Percentiles rank a stretch among this genome's conserved stretches.
Conservation (phyloP, 2,888 invertebrate genomes). For the Adineta ricciae region DNA sequence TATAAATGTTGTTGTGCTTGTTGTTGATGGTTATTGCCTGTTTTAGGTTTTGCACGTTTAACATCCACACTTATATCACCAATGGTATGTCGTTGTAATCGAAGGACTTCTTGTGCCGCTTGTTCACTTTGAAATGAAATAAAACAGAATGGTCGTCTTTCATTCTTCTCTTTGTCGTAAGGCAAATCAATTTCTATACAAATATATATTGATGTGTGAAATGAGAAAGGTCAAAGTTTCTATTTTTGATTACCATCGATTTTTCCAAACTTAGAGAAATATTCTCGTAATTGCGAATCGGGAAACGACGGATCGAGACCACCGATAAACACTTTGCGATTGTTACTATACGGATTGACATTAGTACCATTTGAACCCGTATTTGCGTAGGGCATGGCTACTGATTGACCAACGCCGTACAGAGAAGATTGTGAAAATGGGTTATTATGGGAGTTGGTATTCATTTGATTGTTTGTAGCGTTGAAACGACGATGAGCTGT, state of each 20-base stretch:
- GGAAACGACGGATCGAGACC: not conserved
- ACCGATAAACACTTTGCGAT: slow-evolving; percentile 15
- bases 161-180: slow-evolving; percentile 13
- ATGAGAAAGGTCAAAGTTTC: no score
- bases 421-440: not conserved
- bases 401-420: not conserved
- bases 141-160: slow-evolving; percentile 19
- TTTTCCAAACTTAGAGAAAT: not conserved
- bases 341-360: not conserved
- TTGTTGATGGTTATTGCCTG: not conserved
- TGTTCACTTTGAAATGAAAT: slow-evolving; percentile 21
- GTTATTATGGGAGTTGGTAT: not conserved
- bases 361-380: not conserved
- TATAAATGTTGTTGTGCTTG: not conserved
- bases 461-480: not conserved
- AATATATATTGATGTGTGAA: not conserved
- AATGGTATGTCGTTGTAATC: not conserved
- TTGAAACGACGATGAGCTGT: not conserved
- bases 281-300: not conserved
- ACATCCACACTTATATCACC: slow-evolving; percentile 10
- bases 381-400: not conserved
- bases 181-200: not conserved
- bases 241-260: not conserved
- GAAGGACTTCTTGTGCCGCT: slow-evolving; percentile 11
- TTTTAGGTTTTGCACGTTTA: slow-evolving; percentile 13